A percentile compares a stretch with the other conserved stretches of the same genome.
Conservation (phyloP, 1,140 invertebrate species). For the Cydia amplana region DNA sequence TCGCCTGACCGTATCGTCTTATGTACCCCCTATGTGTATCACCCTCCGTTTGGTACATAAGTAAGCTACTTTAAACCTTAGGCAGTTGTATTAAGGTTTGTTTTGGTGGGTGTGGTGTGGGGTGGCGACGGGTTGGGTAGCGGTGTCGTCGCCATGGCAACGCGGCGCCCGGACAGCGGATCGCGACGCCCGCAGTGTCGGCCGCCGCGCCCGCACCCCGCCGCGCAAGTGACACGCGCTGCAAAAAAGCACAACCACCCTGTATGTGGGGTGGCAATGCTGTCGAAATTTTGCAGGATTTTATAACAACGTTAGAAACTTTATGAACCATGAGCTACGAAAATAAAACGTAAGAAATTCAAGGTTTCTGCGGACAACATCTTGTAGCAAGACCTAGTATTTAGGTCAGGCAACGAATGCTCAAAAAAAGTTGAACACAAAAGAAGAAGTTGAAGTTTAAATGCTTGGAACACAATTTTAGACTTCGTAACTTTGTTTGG, state of each 20-base stretch:
- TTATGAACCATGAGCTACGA: not conserved
- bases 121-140: conserved; percentile 63
- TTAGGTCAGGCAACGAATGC: too few relatives aligned
- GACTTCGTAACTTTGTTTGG: too few relatives aligned
- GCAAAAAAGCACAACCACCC: conserved; percentile 77
- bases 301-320: not conserved
- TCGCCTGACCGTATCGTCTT: conserved; percentile 76
- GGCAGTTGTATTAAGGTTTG: conserved; percentile 56
- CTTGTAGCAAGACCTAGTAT: too few relatives aligned
- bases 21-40: conserved; percentile 70
- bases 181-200: conserved; percentile 82
- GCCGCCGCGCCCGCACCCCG: conserved; percentile 81
- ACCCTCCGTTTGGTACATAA: conserved; percentile 55
- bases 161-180: conserved; percentile 76
- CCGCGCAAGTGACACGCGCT: conserved; percentile 77
- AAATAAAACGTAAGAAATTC: too few relatives aligned
- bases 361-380: too few relatives aligned
- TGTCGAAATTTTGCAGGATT: conserved; percentile 32
- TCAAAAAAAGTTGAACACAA: too few relatives aligned
- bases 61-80: conserved; percentile 59
- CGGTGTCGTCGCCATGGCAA: conserved; percentile 82
- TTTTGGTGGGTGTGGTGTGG: conserved; percentile 52
- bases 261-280: conserved; percentile 42
- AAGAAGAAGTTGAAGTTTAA: too few relatives aligned
- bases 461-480: too few relatives aligned